Evolutionary conservation across 2,113 vertebrate species (phyloP).

Genomic region (Engraulis encrasicolus): DNA sequence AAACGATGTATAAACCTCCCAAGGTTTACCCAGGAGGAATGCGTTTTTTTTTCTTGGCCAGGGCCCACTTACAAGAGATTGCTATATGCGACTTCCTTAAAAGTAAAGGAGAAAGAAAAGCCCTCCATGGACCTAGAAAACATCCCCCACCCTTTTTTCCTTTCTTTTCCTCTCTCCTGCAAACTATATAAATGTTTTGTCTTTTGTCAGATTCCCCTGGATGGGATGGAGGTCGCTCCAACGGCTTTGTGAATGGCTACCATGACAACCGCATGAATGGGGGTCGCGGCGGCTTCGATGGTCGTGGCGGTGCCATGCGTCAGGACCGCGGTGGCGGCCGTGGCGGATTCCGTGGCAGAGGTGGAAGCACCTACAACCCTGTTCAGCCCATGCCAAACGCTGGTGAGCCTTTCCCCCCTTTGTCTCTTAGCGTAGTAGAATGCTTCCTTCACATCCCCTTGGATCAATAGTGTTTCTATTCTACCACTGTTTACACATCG

Average conservation of each 20-base stretch:
- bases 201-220: conserved; percentile 63
- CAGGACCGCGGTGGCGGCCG: conserved; percentile 74
- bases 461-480: no score
- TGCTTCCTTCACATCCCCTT: no score
- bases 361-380: conserved; percentile 69
- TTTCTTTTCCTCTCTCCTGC: neutral
- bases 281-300: conserved; percentile 64
- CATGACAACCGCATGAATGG: conserved; percentile 74
- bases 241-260: conserved; percentile 80
- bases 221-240: conserved; percentile 75
- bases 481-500: no score
- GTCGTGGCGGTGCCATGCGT: conserved; percentile 73
- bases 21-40: neutral
- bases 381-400: conserved; percentile 68
- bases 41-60: neutral
- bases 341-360: conserved; percentile 70
- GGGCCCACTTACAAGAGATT: no score
- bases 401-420: conserved; percentile 35
- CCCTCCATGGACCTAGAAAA: no score
- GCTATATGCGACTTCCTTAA: no score
- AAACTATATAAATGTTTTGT: neutral
- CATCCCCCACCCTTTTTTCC: no score
- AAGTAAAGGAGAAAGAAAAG: no score
- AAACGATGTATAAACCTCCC: neutral
- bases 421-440: no score